A percentile compares a stretch with the other conserved stretches of the same genome.
Conservation (phyloP, 30 jellyfish, hydroid and myxozoan genomes). For the Pelagia noctiluca region DNA sequence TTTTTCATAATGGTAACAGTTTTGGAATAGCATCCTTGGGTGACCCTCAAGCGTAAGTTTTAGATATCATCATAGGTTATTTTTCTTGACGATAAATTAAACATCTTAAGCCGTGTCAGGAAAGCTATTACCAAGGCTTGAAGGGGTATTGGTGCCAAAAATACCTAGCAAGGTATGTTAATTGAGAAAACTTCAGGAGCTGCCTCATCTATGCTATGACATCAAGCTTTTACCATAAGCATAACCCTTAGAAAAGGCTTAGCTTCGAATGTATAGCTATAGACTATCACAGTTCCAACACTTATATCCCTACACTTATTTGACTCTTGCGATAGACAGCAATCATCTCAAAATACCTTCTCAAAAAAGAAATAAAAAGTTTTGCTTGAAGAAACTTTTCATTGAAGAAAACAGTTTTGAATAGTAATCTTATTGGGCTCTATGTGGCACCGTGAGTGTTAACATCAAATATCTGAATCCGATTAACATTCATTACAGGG, state of each 20-base stretch:
- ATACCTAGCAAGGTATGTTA: not conserved
- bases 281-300: conserved; percentile 1
- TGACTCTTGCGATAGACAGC: conserved; percentile 1
- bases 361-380: not conserved
- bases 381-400: not conserved
- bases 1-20: not conserved
- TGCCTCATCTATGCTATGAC: conserved; percentile 2
- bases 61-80: not conserved
- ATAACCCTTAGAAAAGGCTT: not conserved
- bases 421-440: not conserved
- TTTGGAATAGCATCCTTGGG: conserved; percentile 1
- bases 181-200: conserved; percentile 1
- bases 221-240: not conserved
- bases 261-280: conserved; percentile 3
- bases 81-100: not conserved
- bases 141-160: not conserved
- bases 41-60: not conserved
- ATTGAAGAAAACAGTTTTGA: too few relatives aligned
- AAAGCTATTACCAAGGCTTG: conserved; percentile 2
- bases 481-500: conserved; percentile 12
- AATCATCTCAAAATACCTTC: conserved; percentile 2
- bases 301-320: not conserved
- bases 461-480: not conserved
- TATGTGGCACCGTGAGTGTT: conserved; percentile 1
- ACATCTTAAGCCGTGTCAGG: conserved; percentile 1